These are phyloP conservation scores for Tetramorium parvispinum DNA, from an alignment of 1,140 invertebrate species.

Conservation along the genomic window DNA sequence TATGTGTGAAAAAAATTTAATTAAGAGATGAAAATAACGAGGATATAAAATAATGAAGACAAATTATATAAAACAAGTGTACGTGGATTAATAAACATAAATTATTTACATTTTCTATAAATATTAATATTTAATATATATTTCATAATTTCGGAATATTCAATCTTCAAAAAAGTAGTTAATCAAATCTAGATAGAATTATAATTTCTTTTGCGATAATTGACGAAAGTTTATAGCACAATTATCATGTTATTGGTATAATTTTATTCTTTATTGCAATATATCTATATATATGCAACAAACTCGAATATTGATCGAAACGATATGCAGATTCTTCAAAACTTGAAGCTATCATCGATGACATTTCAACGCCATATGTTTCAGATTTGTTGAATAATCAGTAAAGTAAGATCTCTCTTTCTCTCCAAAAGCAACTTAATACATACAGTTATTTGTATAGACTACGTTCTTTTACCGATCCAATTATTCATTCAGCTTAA, in stretches of 20 bases:
- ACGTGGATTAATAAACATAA: background rate
- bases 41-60: too few species aligned
- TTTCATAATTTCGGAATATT: background rate
- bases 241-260: background rate
- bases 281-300: background rate
- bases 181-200: background rate
- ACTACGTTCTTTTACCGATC: background rate
- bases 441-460: background rate
- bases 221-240: background rate
- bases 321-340: conserved; percentile 7
- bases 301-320: conserved; percentile 43
- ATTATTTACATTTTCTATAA: background rate
- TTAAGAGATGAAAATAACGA: background rate
- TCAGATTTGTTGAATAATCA: background rate
- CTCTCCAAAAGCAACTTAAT: background rate
- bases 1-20: background rate
- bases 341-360: background rate
- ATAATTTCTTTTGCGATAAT: background rate
- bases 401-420: background rate
- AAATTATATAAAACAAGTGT: background rate
- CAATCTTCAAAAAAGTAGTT: background rate
- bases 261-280: background rate
- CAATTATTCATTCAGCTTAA: background rate
- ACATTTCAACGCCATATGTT: conserved; percentile 22
- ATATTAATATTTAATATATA: conserved; percentile 21